phyloP scores from a whole-genome alignment of 1,140 invertebrate species.

The Eufriesea mexicana region DNA sequence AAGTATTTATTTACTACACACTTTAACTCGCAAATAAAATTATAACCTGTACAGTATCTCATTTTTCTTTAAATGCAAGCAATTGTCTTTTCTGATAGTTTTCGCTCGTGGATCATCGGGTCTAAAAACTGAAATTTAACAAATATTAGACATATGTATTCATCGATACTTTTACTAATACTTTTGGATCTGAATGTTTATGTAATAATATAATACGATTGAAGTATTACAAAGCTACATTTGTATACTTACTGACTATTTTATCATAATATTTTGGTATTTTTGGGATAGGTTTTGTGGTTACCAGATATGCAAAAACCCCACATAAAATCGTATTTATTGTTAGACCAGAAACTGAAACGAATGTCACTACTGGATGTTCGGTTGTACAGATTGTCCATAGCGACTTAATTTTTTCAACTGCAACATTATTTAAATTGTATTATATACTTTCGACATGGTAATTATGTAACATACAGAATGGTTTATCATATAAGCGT shows the following conservation, averaged over 20 bases:
- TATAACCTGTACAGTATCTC: rapidly evolving
- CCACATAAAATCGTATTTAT: rapidly evolving
- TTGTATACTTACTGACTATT: constrained; percentile 40
- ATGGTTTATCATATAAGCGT: neutral
- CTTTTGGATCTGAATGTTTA: neutral
- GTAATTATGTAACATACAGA: constrained; percentile 30
- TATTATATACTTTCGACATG: neutral
- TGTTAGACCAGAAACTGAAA: rapidly evolving
- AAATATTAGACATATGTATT: neutral
- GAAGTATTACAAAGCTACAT: neutral
- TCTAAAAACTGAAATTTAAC: constrained; percentile 59
- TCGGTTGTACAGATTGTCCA: constrained; percentile 27
- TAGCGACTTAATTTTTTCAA: neutral
- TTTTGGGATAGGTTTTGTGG: neutral
- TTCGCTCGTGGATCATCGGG: constrained; percentile 51
- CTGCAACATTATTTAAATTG: constrained; percentile 26
- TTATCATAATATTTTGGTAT: constrained; percentile 7
- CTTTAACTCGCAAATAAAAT: neutral
- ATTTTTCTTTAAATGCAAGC: rapidly evolving
- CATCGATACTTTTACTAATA: too few species aligned
- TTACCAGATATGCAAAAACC: rapidly evolving
- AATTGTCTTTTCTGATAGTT: constrained; percentile 14
- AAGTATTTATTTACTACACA: neutral
- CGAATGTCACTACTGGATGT: neutral
- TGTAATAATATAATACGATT: constrained; percentile 12